These are phyloP conservation scores for Telenomus remus DNA, from an alignment of 1,140 invertebrate species.

Conservation along the genomic window DNA sequence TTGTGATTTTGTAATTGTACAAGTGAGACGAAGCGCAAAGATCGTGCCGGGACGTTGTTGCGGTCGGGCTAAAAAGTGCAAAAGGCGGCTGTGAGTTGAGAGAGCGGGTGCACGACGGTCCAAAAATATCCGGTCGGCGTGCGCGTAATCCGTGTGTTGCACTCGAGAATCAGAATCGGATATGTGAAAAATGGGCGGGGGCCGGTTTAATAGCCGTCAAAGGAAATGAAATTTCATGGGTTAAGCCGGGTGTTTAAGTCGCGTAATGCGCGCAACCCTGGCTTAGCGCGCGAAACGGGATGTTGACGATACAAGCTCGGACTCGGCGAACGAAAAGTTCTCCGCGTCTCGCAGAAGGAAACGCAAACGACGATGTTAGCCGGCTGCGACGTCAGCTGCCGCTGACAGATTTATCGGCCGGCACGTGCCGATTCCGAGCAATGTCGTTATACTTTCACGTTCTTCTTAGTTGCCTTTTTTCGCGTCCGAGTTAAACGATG, in stretches of 20 bases:
- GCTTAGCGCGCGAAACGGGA: constrained; percentile 61
- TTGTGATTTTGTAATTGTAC: too few relatives aligned
- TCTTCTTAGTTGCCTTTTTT: constrained; percentile 58
- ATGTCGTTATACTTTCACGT: constrained; percentile 67
- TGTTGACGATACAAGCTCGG: constrained; percentile 62
- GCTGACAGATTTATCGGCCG: constrained; percentile 76
- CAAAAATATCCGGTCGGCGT: constrained; percentile 45
- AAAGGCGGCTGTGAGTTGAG: not conserved
- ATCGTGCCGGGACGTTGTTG: too few relatives aligned
- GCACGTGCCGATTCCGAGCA: constrained; percentile 74
- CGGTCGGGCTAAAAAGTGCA: constrained; percentile 25
- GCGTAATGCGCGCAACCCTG: constrained; percentile 46
- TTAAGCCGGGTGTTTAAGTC: constrained; percentile 11
- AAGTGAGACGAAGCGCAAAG: too few relatives aligned
- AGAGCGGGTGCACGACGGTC: constrained; percentile 26
- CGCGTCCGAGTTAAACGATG: constrained; percentile 12
- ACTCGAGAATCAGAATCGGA: too few relatives aligned
- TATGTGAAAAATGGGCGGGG: constrained; percentile 45
- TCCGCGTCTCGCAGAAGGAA: constrained; percentile 56
- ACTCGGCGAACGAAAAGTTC: constrained; percentile 41
- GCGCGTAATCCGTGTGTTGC: constrained; percentile 19
- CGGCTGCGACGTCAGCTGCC: constrained; percentile 74
- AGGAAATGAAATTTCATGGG: constrained; percentile 60
- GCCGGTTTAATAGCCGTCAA: constrained; percentile 55
- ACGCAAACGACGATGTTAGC: constrained; percentile 60